phyloP scores from a whole-genome alignment of 2,888 invertebrate genomes.

The Caenorhabditis imperialis region DNA sequence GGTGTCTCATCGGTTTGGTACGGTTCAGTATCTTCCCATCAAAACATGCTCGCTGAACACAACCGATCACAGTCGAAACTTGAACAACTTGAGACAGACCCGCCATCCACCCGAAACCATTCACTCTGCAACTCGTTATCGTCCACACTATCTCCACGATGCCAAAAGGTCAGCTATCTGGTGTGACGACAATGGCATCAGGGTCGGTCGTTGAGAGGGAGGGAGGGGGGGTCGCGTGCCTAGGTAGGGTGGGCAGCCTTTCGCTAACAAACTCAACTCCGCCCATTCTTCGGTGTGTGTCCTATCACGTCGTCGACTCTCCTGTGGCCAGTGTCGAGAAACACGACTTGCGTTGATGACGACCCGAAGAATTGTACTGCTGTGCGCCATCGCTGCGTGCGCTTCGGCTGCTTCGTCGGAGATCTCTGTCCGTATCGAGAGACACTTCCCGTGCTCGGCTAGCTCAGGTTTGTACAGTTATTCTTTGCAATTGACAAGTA shows the following conservation, averaged over 20 bases:
- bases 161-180: slow-evolving; percentile 34
- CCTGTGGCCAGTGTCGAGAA: slow-evolving; percentile 56
- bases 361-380: slow-evolving; percentile 51
- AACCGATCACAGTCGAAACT: no score
- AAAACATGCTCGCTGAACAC: no score
- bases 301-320: slow-evolving; percentile 47
- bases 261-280: slow-evolving; percentile 49
- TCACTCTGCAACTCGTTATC: neutral
- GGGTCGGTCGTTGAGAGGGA: slow-evolving; percentile 22
- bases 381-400: slow-evolving; percentile 37
- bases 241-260: slow-evolving; percentile 53
- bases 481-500: no score
- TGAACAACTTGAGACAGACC: no score
- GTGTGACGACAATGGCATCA: slow-evolving; percentile 41
- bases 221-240: slow-evolving; percentile 52
- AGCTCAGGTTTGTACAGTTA: slow-evolving; percentile 72
- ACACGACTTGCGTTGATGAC: slow-evolving; percentile 54
- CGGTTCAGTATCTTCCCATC: no score
- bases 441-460: slow-evolving; percentile 77
- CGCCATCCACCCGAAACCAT: no score
- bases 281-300: slow-evolving; percentile 46
- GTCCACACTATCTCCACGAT: neutral
- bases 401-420: slow-evolving; percentile 60
- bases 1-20: no score
- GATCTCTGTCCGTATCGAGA: slow-evolving; percentile 74